Base-by-base conservation (phyloP, 1,140 invertebrate species). In the Vanessa tameamea region DNA sequence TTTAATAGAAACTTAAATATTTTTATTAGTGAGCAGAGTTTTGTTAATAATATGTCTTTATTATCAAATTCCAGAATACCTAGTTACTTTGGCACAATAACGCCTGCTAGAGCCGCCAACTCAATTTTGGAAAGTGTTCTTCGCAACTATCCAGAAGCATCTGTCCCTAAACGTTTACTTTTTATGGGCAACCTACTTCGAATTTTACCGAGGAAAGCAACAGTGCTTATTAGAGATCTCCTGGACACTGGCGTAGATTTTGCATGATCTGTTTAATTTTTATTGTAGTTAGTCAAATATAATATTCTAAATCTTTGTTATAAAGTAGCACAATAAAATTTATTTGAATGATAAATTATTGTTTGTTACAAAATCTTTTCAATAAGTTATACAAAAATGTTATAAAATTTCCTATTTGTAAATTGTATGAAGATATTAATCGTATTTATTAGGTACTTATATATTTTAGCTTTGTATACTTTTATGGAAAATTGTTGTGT, bases 221-320 rank as follows among this genome's bases (percentile, higher is more conserved):
- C 94, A 11, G 92, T 95, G 43, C 93, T 95, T 87, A 89, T 95
- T 65, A 88, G 94, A 67, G 94, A 95, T 80, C 84, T 95, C 63
- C 80, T 95, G 37, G 95, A 95, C 72, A 95, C 94, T n/a, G 95
- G 95, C 15, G 94, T 95, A 59, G 94, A 95, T 90, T 95, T 95
- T 88, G 94, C 92, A 75, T 95, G 82, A 93, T 69, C 14, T 31
- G 23, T 59, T 59, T 26, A 9, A 53, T 53, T 8, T 53, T n/a
- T 53, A n/a, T 7, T 8, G 6, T 9, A 53, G n/a, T 16, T 12
- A 50, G 3, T 20, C 50, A 53, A 14, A 53, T 4, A 9, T 53
- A 15, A n/a, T n/a, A 20, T 16, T 43, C 9, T 9, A 43, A 43
- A 9, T 43, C 37, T 43, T 43, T 43, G 37, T 43, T 43, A 43